Conservation (phyloP, 2,113 vertebrate genomes). For the Corythoichthys haematopterus region DNA sequence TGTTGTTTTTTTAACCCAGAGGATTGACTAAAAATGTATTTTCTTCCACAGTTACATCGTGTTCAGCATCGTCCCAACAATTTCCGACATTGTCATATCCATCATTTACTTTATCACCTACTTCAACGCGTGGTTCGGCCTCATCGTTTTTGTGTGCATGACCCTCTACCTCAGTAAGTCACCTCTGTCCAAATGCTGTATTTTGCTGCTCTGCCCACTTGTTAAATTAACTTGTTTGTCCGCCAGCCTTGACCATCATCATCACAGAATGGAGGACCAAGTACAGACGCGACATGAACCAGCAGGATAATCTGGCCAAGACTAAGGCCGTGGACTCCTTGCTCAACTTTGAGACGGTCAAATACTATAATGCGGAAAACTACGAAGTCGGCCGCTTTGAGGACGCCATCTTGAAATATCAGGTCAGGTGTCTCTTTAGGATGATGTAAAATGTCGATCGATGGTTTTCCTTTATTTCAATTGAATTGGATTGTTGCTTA, state of each 20-base stretch:
- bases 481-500: too few relatives aligned
- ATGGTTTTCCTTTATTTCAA: too few relatives aligned
- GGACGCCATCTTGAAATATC: constrained; percentile 85
- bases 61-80: constrained; percentile 91
- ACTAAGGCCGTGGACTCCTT: constrained; percentile 88
- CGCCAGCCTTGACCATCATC: constrained; percentile 83
- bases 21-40: neutral
- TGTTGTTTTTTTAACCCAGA: too few relatives aligned
- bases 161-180: constrained; percentile 90
- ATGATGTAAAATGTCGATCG: too few relatives aligned
- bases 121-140: constrained; percentile 96
- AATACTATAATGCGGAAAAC: constrained; percentile 90
- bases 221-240: neutral
- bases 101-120: constrained; percentile 87
- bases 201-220: neutral
- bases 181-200: neutral
- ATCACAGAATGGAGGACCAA: constrained; percentile 96
- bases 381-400: constrained; percentile 87
- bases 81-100: constrained; percentile 87
- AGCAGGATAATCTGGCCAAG: constrained; percentile 83
- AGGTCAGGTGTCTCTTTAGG: constrained; percentile 65
- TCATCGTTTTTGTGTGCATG: constrained; percentile 96
- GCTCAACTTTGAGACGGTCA: constrained; percentile 97
- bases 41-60: constrained; percentile 82
- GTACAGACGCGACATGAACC: constrained; percentile 91